Conservation (phyloP, 2,797 vertebrate species). For the Acipenser transmontanus region DNA sequence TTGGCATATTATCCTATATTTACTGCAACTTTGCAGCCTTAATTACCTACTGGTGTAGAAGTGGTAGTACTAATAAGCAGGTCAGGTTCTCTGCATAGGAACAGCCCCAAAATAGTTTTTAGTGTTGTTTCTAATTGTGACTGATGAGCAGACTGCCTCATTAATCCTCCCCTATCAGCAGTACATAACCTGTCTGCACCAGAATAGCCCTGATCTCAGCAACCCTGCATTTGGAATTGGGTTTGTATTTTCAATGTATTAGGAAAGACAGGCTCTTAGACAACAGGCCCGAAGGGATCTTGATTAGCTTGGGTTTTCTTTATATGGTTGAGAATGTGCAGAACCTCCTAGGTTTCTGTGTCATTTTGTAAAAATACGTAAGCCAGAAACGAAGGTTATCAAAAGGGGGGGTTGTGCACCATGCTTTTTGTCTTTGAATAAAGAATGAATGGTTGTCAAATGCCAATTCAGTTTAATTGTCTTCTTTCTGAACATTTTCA, state of each 20-base stretch:
- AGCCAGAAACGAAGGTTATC: conserved; percentile 3
- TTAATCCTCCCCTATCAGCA: conserved; percentile 84
- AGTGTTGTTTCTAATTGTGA: conserved; percentile 84
- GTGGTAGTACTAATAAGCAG: conserved; percentile 41
- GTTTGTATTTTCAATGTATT: conserved; percentile 69
- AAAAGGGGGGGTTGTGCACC: neutral
- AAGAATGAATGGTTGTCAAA: no score
- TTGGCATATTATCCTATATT: conserved; percentile 60
- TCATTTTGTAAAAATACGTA: rapidly evolving
- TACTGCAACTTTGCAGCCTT: conserved; percentile 46
- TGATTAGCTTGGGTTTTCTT: conserved; percentile 18
- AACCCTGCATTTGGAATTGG: conserved; percentile 54
- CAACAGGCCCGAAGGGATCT: conserved; percentile 36
- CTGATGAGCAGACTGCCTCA: conserved; percentile 71
- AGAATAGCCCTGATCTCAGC: conserved; percentile 84
- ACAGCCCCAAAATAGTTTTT: conserved; percentile 72
- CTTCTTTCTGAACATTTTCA: no score
- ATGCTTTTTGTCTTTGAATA: no score
- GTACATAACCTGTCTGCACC: conserved; percentile 61
- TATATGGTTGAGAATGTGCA: neutral
- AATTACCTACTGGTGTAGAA: conserved; percentile 33
- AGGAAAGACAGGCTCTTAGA: conserved; percentile 54
- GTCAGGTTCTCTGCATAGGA: conserved; percentile 72
- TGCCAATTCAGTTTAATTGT: no score
- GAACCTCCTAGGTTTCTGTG: rapidly evolving